Evolutionary conservation across 1,140 invertebrate genomes (phyloP), one percentile per base, ranked within the genome.

Genomic region (Ladona fulva): DNA sequence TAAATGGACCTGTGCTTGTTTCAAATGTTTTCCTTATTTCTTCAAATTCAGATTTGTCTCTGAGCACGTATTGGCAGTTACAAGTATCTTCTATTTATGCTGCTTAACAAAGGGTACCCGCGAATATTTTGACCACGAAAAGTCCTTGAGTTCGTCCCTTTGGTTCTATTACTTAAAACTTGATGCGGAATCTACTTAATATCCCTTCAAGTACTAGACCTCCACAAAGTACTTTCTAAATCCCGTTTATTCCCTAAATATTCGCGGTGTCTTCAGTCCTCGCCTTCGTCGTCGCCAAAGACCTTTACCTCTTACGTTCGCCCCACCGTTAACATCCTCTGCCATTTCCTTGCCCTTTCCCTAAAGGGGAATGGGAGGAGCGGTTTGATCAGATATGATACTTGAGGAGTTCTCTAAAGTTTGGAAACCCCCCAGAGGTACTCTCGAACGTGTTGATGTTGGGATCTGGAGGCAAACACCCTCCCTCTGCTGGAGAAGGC

Each of bases 341-440:
- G 14, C 52, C 52, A 52, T 52, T 52, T 52, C 19, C 44, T 10
- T 19, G 19, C 10, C 10, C 44, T 10, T 10, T 52, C 10, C 10
- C 10, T 52, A 19, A 52, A 52, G 44, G 44, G 44, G 44, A 19
- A 52, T 11, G 44, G 19, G n/a, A 22, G 52, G 14, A 22, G 52
- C 52, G 52, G 52, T 66, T 66, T 66, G 52, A 66, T 66, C 52
- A 66, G 52, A 66, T 66, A 66, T 66, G 52, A 66, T 66, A 66
- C 52, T 66, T 66, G 52, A 66, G 52, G 52, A 66, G 52, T 66
- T 66, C 52, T 66, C 52, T 22, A 66, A 66, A 66, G 52, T 66
- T 66, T 66, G 52, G 14, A 66, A 66, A 22, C 52, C 16, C 19
- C 44, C 52, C 52, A 66, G 52, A 66, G 52, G 52, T 66, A 22